Conservation (phyloP, 1,140 invertebrate species). For the Dinothrombium tinctorium region DNA sequence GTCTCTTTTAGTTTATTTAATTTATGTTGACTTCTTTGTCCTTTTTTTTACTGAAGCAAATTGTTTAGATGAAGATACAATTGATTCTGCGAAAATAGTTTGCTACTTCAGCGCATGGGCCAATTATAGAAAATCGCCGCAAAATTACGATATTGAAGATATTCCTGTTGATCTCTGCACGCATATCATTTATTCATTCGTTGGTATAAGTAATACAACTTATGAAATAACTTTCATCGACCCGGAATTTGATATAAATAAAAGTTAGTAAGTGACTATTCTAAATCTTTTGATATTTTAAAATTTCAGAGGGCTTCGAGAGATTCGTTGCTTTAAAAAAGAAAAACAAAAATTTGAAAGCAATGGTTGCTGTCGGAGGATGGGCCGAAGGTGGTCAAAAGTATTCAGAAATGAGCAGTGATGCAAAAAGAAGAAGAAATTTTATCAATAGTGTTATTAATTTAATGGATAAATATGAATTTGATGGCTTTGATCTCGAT, state of each 20-base stretch:
- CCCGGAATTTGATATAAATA: slow-evolving; percentile 27
- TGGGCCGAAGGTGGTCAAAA: slow-evolving; percentile 20
- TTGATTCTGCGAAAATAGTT: slow-evolving; percentile 12
- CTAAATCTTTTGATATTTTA: neutral
- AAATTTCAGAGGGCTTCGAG: slow-evolving; percentile 35
- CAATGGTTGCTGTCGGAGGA: slow-evolving; percentile 46
- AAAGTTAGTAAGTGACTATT: slow-evolving; percentile 3
- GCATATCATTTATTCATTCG: slow-evolving; percentile 69
- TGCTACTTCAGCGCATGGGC: slow-evolving; percentile 35
- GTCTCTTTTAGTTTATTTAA: too few relatives aligned
- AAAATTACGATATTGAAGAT: slow-evolving; percentile 53
- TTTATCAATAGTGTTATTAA: slow-evolving; percentile 20
- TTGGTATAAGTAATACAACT: slow-evolving; percentile 53
- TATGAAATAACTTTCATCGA: slow-evolving; percentile 49
- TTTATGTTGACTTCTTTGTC: too few relatives aligned
- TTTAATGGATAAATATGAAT: slow-evolving; percentile 18
- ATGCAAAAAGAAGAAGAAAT: slow-evolving; percentile 13
- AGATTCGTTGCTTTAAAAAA: slow-evolving; percentile 49
- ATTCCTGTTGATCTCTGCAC: slow-evolving; percentile 58
- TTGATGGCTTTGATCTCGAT: slow-evolving; percentile 24
- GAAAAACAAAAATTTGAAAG: slow-evolving; percentile 45
- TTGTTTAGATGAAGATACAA: slow-evolving; percentile 4
- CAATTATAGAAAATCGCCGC: slow-evolving; percentile 51
- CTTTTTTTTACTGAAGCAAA: too few relatives aligned
- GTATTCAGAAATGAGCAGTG: slow-evolving; percentile 20